A percentile compares a stretch with the other conserved stretches of the same genome.
Conservation (phyloP, 2,797 vertebrate genomes). For the Danio aesculapii region DNA sequence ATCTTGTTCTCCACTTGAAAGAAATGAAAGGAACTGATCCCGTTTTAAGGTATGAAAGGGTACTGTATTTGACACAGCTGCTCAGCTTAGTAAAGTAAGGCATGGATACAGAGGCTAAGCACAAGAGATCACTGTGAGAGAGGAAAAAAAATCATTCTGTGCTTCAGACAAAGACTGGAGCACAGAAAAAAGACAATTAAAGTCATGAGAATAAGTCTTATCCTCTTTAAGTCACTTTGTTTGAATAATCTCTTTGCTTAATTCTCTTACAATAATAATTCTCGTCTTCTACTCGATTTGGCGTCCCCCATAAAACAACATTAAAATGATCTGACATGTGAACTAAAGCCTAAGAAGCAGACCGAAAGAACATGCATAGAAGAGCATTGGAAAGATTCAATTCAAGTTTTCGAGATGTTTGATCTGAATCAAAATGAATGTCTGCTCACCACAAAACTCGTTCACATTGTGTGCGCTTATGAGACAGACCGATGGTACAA, state of each 20-base stretch:
- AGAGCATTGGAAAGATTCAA: conserved; percentile 67
- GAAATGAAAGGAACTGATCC: conserved; percentile 65
- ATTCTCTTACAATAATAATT: conserved; percentile 39
- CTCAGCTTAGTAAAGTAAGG: conserved; percentile 75
- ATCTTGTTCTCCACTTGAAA: conserved; percentile 51
- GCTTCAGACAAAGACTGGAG: conserved; percentile 62
- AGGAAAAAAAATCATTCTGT: conserved; percentile 25
- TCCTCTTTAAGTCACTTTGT: conserved; percentile 58
- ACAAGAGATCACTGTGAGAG: conserved; percentile 46
- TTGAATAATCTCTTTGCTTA: conserved; percentile 51
- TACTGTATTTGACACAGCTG: conserved; percentile 69
- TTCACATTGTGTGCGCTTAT: conserved; percentile 26
- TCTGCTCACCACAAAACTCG: conserved; percentile 43
- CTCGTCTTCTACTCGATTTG: conserved; percentile 32
- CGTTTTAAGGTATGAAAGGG: conserved; percentile 44
- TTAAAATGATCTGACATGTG: conserved; percentile 35
- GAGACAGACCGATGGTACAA: conserved; percentile 29
- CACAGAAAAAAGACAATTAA: conserved; percentile 68
- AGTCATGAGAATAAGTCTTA: conserved; percentile 58
- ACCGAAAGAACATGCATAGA: conserved; percentile 75
- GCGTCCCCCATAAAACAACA: not conserved
- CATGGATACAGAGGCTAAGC: conserved; percentile 72
- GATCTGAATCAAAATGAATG: conserved; percentile 47
- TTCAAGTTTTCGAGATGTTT: conserved; percentile 69
- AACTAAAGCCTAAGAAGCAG: conserved; percentile 49